Conservation (phyloP, 2,888 invertebrate genomes). For the Morpho achilles region DNA sequence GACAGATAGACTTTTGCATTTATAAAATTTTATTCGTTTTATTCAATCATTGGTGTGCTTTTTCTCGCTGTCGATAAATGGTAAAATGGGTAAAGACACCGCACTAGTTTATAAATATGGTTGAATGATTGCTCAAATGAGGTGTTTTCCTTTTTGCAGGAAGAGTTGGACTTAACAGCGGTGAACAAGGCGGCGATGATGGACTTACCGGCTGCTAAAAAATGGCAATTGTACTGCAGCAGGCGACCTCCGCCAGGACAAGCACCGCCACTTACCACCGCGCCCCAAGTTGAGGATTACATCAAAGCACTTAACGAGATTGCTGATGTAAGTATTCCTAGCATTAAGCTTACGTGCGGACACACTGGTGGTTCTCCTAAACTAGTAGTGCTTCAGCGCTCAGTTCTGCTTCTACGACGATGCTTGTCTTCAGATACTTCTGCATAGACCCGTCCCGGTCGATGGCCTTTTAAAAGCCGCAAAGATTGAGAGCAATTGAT, state of each 20-base stretch:
- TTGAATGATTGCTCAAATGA: slow-evolving; percentile 8
- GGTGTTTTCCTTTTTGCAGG: slow-evolving; percentile 70
- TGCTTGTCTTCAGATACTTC: too few species aligned
- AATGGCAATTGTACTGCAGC: slow-evolving; percentile 99
- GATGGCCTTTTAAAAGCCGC: too few species aligned
- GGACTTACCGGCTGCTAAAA: slow-evolving; percentile 94
- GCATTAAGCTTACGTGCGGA: too few species aligned
- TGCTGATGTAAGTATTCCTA: slow-evolving; percentile 81
- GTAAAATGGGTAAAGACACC: not conserved
- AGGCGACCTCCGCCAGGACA: slow-evolving; percentile 82
- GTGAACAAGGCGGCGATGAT: slow-evolving; percentile 97
- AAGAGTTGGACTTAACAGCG: slow-evolving; percentile 95
- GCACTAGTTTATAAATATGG: not conserved
- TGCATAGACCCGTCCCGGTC: too few species aligned
- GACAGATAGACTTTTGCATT: too few species aligned
- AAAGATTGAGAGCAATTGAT: too few species aligned
- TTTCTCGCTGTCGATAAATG: too few species aligned
- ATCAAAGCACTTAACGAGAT: slow-evolving; percentile 92
- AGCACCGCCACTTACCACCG: slow-evolving; percentile 73
- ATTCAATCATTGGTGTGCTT: too few species aligned
- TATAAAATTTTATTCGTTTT: too few species aligned
- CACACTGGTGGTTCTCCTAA: too few species aligned
- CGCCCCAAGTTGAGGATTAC: slow-evolving; percentile 94
- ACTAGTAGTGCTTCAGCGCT: too few species aligned
- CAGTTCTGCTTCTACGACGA: too few species aligned